These are phyloP conservation scores for Stigmatopora nigra DNA, from an alignment of 2,113 vertebrate species.

Conservation along the genomic window DNA sequence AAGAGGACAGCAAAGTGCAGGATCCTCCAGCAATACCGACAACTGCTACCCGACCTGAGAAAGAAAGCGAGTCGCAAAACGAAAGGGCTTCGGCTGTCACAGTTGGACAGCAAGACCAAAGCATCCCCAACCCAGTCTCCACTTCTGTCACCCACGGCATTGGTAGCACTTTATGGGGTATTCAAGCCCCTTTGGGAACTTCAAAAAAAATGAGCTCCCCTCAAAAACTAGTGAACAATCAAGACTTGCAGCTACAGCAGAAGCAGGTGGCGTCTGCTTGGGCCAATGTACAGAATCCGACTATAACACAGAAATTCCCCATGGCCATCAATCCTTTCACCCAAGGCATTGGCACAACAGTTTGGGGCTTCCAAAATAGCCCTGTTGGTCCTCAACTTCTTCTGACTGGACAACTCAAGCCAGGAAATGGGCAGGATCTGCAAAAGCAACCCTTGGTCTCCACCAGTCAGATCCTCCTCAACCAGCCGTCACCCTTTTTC, in stretches of 20 bases:
- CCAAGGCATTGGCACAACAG: conserved; percentile 48
- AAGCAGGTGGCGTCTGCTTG: conserved; percentile 54
- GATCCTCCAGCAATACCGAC: conserved; percentile 37
- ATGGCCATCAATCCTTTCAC: conserved; percentile 57
- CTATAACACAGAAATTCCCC: conserved; percentile 52
- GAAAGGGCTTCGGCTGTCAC: conserved; percentile 48
- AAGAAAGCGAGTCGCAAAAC: conserved; percentile 49
- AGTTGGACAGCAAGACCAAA: conserved; percentile 51
- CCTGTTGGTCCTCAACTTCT: conserved; percentile 56
- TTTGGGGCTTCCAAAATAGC: conserved; percentile 67
- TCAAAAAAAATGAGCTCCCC: conserved; percentile 49
- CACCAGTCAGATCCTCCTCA: conserved; percentile 62
- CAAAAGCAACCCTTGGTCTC: conserved; percentile 61
- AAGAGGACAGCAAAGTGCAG: conserved; percentile 43
- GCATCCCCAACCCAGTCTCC: conserved; percentile 42
- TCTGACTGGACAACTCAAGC: conserved; percentile 57
- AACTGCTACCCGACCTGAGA: conserved; percentile 52
- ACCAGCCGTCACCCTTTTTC: conserved; percentile 65
- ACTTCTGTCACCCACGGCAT: conserved; percentile 40
- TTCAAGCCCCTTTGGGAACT: conserved; percentile 47
- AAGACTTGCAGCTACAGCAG: conserved; percentile 56
- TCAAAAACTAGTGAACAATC: conserved; percentile 49
- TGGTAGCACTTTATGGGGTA: conserved; percentile 56
- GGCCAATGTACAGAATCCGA: conserved; percentile 39
- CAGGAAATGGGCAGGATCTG: conserved; percentile 51